Evolutionary conservation across 2,797 vertebrate species (phyloP).

Genomic region (Pseudomugil gertrudae): DNA sequence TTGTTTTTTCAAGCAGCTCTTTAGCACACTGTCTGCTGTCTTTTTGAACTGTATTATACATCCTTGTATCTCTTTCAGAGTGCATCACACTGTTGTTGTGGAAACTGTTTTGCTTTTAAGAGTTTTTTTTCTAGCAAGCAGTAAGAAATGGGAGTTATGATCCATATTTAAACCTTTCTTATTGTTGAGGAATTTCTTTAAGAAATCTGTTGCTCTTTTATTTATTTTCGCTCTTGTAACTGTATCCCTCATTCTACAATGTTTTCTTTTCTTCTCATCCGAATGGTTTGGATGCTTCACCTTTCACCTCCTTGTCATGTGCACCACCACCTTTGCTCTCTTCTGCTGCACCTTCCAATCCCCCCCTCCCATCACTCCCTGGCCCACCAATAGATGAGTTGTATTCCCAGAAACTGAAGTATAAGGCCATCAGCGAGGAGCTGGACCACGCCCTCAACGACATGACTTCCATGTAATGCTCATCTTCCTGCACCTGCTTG

Average conservation of each 20-base stretch:
- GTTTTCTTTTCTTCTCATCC: constrained; percentile 39
- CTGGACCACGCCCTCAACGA: constrained; percentile 99
- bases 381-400: constrained; percentile 91
- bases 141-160: neutral
- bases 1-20: neutral
- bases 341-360: constrained; percentile 33
- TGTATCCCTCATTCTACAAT: constrained; percentile 38
- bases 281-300: constrained; percentile 68
- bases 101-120: neutral
- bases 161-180: constrained; percentile 13
- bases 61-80: constrained; percentile 19
- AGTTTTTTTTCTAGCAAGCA: constrained; percentile 7
- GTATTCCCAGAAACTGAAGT: constrained; percentile 99
- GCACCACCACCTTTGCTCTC: constrained; percentile 56
- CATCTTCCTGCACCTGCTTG: constrained; percentile 66
- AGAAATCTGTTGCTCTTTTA: constrained; percentile 37
- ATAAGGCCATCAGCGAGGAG: constrained; percentile 99
- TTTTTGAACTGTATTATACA: constrained; percentile 21
- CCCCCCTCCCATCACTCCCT: constrained; percentile 43
- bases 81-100: neutral
- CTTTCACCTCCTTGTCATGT: constrained; percentile 53
- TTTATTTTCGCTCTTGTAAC: constrained; percentile 61
- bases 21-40: constrained; percentile 19
- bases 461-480: constrained; percentile 99
- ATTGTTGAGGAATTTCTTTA: constrained; percentile 23